phyloP scores from a whole-genome alignment of 1,140 invertebrate genomes.

The Drosophila littoralis region DNA sequence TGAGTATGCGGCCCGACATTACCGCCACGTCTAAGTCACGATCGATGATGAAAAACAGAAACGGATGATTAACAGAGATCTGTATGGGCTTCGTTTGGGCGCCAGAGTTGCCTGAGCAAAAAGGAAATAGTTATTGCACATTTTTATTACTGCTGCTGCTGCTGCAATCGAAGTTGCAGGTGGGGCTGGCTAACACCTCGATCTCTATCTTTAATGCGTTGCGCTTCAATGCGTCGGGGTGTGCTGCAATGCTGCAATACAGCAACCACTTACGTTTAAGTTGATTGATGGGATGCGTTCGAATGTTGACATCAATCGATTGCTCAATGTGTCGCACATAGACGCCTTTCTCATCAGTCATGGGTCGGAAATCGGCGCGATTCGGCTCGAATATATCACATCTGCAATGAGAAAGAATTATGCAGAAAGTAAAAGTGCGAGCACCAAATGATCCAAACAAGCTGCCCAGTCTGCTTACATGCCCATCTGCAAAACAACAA shows the following conservation, averaged over 20 bases:
- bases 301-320: conserved; percentile 91
- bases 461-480: conserved; percentile 57
- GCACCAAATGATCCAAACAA: neutral
- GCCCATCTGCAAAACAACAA: conserved; percentile 62
- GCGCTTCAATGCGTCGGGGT: conserved; percentile 68
- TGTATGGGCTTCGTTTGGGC: conserved; percentile 86
- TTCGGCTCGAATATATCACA: conserved; percentile 91
- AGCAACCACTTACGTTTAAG: conserved; percentile 85
- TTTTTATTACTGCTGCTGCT: conserved; percentile 42
- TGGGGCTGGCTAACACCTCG: conserved; percentile 55
- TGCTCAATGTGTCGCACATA: conserved; percentile 93
- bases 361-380: conserved; percentile 89
- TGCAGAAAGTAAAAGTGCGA: conserved; percentile 55
- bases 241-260: conserved; percentile 53
- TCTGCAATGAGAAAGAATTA: conserved; percentile 84
- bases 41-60: conserved; percentile 93
- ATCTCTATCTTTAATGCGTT: conserved; percentile 42
- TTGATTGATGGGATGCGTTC: conserved; percentile 87
- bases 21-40: conserved; percentile 90
- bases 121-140: conserved; percentile 71
- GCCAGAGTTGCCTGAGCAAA: conserved; percentile 75
- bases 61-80: conserved; percentile 91
- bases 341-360: conserved; percentile 89
- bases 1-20: conserved; percentile 91
- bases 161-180: conserved; percentile 42